A percentile compares a stretch with the other conserved stretches of the same genome.
Conservation (phyloP, 1,140 invertebrate genomes). For the Bursaphelenchus mucronatus region DNA sequence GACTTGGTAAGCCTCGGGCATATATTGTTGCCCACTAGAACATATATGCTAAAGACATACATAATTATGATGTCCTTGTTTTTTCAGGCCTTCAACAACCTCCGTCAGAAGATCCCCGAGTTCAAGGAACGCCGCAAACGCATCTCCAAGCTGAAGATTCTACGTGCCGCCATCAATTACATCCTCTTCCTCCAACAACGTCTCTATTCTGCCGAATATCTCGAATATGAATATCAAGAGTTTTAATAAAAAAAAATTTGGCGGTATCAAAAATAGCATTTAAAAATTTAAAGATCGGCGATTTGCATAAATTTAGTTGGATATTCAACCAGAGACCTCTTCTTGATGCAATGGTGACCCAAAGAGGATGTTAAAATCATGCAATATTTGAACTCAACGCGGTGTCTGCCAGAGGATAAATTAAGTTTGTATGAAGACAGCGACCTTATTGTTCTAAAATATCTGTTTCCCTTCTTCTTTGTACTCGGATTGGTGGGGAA, state of each 20-base stretch:
- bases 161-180: slow-evolving; percentile 51
- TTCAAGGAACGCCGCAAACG: slow-evolving; percentile 42
- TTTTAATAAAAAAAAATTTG: neutral
- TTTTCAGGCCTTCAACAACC: slow-evolving; percentile 44
- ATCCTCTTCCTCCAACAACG: slow-evolving; percentile 41
- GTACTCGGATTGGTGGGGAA: slow-evolving; percentile 56
- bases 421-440: slow-evolving; percentile 36
- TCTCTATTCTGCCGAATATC: slow-evolving; percentile 14
- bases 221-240: slow-evolving; percentile 3
- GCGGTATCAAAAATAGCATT: neutral
- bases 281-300: neutral
- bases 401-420: slow-evolving; percentile 30
- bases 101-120: slow-evolving; percentile 44
- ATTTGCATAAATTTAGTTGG: neutral
- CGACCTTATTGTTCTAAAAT: slow-evolving; percentile 41
- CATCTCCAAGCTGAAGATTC: slow-evolving; percentile 54
- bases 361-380: neutral
- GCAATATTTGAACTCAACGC: slow-evolving; percentile 21
- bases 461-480: slow-evolving; percentile 56
- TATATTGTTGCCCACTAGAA: too few species aligned
- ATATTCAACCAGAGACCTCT: neutral
- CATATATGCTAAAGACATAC: too few species aligned
- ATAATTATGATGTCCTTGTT: neutral
- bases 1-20: too few species aligned
- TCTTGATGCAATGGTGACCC: neutral